Base-by-base conservation (phyloP, 30 jellyfish, hydroid and myxozoan genomes). In the Mastigias papua region DNA sequence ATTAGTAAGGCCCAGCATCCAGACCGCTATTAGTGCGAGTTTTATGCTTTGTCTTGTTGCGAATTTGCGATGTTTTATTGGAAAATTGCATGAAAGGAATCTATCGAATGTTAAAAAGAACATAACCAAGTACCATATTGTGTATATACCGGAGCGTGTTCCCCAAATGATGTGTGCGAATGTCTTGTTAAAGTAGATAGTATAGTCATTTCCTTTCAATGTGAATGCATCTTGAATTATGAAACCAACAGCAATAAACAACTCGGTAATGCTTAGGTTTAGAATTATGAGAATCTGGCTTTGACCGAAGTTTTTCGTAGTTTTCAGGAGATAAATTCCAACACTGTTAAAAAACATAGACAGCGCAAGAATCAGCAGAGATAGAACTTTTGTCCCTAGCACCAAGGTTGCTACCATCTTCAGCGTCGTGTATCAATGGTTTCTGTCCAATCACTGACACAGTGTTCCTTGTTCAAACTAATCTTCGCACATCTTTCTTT, bases 91-190 rank as follows among this genome's bases (percentile, higher is more conserved):
- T 61, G 94, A 86, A 61, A 85, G 13, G 70, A 85, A 73, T 0
- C 94, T 82, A 61, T 85, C 94, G 33, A 30, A 0, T 16, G 88
- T 68, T 54, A 85, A 31, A 48, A 58, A 34, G 46, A 28, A 85
- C 82, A 72, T 72, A n/a, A 73, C 30, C 62, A 73, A 35, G 61
- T 85, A 85, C 94, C 94, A 85, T 22, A 73, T 81, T 21, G 82
- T 34, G 80, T 72, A 85, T 25, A 68, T 34, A 27, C 94, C 94
- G 5, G 88, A 61, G 34, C 83, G 81, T 6, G 20, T 7, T 19
- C 88, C 88, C 94, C 94, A 85, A 8, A 73, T 50, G 37, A 72
- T 33, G 29, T 85, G 92, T 9, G 81, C 92, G 34, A 64, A 42
- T 20, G 76, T 31, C 32, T 46, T 51, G 65, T 83, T 73, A 6